phyloP scores from a whole-genome alignment of 2,888 invertebrate genomes.

The Horisme vitalbata region DNA sequence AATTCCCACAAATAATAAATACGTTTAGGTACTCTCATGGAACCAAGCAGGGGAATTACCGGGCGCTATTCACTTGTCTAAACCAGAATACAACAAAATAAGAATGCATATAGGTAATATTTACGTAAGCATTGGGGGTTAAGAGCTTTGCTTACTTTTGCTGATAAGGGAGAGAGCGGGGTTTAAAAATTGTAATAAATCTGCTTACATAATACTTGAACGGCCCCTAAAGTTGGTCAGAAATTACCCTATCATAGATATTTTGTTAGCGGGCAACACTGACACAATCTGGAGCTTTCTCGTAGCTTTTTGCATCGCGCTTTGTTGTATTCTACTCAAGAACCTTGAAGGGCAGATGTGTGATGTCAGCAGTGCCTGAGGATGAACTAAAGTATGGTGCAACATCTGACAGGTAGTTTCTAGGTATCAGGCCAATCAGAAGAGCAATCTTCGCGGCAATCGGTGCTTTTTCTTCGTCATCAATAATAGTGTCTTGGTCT shows the following conservation, averaged over 20 bases:
- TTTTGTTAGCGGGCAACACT: constrained; percentile 21
- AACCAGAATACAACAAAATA: too few relatives aligned
- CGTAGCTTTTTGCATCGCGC: not conserved
- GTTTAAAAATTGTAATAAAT: not conserved
- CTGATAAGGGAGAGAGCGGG: too few relatives aligned
- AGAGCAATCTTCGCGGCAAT: constrained; percentile 83
- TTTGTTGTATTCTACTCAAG: constrained; percentile 51
- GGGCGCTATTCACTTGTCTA: too few relatives aligned
- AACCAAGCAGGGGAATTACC: too few relatives aligned
- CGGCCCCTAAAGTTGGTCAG: not conserved
- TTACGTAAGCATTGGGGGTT: too few relatives aligned
- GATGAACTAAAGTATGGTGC: constrained; percentile 64
- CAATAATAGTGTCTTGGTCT: constrained; percentile 85
- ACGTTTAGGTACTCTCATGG: too few relatives aligned
- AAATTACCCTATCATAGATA: constrained; percentile 1
- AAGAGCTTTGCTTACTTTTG: too few relatives aligned
- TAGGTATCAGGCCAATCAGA: constrained; percentile 77
- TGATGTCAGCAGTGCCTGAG: constrained; percentile 53
- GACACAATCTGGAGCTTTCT: not conserved
- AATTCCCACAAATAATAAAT: too few relatives aligned
- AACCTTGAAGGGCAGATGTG: constrained; percentile 68
- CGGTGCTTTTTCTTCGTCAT: constrained; percentile 75
- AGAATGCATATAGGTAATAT: too few relatives aligned
- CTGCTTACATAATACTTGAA: too few relatives aligned
- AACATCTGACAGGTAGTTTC: constrained; percentile 69